Evolutionary conservation across 2,888 invertebrate species (phyloP), one percentile per base, ranked within the genome.

Genomic region (Hemaris fuciformis): DNA sequence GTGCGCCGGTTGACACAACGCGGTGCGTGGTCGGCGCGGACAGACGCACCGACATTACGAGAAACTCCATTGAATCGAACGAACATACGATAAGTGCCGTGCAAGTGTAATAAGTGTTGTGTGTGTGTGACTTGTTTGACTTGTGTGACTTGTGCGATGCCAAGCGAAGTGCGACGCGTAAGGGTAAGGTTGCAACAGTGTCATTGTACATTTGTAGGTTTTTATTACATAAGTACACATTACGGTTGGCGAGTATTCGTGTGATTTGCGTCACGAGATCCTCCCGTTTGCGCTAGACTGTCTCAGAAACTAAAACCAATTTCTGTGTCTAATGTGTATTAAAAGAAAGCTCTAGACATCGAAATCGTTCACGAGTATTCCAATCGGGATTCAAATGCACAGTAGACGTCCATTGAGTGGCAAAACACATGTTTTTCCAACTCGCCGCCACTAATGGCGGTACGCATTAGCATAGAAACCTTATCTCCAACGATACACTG

Each of bases 131-230:
- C n/a, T n/a, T n/a, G n/a, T n/a, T n/a, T n/a, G n/a, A n/a, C n/a
- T n/a, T n/a, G n/a, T n/a, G 61, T 60, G 69, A 70, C 76, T 66
- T 67, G 73, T 61, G n/a, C n/a, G 64, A 87, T 89, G 88, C 88
- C 88, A 64, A 85, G 74, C 66, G 89, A 87, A 64, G 75, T 73
- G 65, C 78, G 76, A 38, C 81, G 81, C 48, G 65, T 79, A 75
- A 85, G 81, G 82, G 87, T 88, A 77, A 85, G 84, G 71, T 69
- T 67, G n/a, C 38, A 38, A 13, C 38, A 57, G 64, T 18, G 20
- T 8, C 20, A 6, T 57, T 22, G 15, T 18, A 34, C 3, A 7
- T 57, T 13, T 25, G 6, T n/a, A n/a, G n/a, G n/a, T n/a, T n/a
- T 27, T 38, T 34, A 4, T n/a, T 38, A 38, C n/a, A 38, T 38